Percentiles rank a stretch among this genome's conserved stretches.
Conservation (phyloP, 2,113 vertebrate species). For the Hemiprocne comata region DNA sequence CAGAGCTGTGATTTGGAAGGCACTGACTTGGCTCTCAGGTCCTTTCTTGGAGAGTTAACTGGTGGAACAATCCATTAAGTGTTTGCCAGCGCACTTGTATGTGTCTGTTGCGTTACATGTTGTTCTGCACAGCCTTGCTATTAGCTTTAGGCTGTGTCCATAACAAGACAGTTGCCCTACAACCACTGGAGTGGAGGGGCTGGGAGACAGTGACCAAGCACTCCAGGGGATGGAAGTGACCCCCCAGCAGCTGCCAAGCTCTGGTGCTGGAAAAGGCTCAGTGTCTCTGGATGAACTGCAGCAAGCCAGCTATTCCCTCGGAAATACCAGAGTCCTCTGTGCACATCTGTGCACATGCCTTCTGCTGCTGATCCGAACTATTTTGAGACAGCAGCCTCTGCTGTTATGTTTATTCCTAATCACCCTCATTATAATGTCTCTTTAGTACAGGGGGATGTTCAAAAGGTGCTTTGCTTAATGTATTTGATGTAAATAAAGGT, state of each 20-base stretch:
- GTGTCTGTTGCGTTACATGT: background rate
- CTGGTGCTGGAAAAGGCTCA: background rate
- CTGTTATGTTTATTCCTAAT: background rate
- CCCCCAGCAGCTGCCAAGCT: background rate
- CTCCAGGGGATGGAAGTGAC: background rate
- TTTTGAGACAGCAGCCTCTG: background rate
- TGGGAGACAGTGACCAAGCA: background rate
- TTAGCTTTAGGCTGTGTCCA: background rate
- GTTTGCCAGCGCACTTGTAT: background rate
- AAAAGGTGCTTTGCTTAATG: background rate
- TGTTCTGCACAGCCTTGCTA: background rate
- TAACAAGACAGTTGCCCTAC: background rate
- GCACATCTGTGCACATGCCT: accelerated
- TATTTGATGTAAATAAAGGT: background rate
- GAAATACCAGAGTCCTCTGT: background rate
- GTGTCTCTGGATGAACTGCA: background rate
- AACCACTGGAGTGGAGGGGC: background rate
- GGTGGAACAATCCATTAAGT: background rate
- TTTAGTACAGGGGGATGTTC: background rate
- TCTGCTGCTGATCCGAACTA: accelerated
- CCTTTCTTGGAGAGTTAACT: background rate
- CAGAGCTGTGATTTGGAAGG: slow-evolving; percentile 20
- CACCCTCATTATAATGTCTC: background rate
- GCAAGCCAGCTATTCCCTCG: background rate
- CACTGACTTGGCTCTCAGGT: background rate